These are phyloP conservation scores for Meriones unguiculatus DNA, from an alignment of 2,113 vertebrate genomes.

Conservation along the genomic window DNA sequence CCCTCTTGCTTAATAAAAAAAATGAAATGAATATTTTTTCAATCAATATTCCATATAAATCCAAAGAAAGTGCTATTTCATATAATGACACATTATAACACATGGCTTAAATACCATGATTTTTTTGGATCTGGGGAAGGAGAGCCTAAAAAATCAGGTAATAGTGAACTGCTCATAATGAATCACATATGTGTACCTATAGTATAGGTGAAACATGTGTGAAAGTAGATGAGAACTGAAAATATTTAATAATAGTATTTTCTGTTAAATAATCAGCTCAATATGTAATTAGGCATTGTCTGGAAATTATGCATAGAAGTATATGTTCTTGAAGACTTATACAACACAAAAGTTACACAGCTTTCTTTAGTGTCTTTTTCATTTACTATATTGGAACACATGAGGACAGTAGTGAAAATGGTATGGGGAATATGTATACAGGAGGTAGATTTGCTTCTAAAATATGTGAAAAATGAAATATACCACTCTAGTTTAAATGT, in stretches of 20 bases:
- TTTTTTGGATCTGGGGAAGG: background rate
- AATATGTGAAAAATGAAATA: background rate
- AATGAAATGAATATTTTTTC: background rate
- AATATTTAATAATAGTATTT: background rate
- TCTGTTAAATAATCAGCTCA: background rate
- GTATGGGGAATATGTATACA: background rate
- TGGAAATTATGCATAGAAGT: background rate
- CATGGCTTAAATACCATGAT: background rate
- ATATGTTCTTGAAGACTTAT: background rate
- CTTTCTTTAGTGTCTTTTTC: background rate
- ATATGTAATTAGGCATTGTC: background rate
- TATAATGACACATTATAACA: background rate
- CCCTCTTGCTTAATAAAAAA: background rate
- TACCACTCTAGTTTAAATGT: background rate
- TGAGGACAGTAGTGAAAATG: background rate
- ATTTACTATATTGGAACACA: background rate
- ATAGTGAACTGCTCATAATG: background rate
- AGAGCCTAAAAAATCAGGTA: background rate
- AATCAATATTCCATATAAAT: background rate
- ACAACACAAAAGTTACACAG: background rate
- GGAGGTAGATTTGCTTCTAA: background rate
- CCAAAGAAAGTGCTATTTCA: background rate
- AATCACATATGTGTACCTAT: background rate
- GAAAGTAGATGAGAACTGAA: slow-evolving; percentile 29
- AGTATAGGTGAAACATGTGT: background rate